phyloP scores from a whole-genome alignment of 2,797 vertebrate species.

The Intellagama lesueurii region DNA sequence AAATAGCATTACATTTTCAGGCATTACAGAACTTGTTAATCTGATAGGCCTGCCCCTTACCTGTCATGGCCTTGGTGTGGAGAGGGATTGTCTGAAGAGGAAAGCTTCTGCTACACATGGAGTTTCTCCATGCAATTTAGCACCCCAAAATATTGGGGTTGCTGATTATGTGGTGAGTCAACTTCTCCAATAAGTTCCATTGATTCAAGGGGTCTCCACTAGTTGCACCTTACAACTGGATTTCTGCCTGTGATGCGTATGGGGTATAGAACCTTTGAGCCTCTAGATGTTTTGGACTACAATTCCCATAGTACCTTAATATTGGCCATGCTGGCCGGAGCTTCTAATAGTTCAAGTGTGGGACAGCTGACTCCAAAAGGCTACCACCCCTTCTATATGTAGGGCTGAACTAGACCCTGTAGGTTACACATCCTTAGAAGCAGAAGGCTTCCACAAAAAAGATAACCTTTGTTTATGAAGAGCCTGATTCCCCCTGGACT shows the following conservation, averaged over 20 bases:
- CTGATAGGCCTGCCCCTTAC: too few species aligned
- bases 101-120: too few species aligned
- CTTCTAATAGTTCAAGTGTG: not conserved
- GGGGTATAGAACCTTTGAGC: not conserved
- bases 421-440: too few species aligned
- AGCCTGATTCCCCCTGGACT: not conserved
- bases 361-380: not conserved
- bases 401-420: too few species aligned
- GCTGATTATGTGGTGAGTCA: not conserved
- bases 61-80: too few species aligned
- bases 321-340: not conserved
- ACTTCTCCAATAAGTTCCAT: not conserved
- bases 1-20: too few species aligned
- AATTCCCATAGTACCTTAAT: not conserved
- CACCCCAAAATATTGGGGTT: too few species aligned
- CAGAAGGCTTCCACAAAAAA: not conserved
- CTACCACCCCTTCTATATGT: not conserved
- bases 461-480: not conserved
- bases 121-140: too few species aligned
- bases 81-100: too few species aligned
- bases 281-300: not conserved
- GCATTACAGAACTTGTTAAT: too few species aligned
- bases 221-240: too few species aligned
- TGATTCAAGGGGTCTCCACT: not conserved
- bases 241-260: too few species aligned